phyloP scores from a whole-genome alignment of 2,113 vertebrate species.

The Edolisoma coerulescens region DNA sequence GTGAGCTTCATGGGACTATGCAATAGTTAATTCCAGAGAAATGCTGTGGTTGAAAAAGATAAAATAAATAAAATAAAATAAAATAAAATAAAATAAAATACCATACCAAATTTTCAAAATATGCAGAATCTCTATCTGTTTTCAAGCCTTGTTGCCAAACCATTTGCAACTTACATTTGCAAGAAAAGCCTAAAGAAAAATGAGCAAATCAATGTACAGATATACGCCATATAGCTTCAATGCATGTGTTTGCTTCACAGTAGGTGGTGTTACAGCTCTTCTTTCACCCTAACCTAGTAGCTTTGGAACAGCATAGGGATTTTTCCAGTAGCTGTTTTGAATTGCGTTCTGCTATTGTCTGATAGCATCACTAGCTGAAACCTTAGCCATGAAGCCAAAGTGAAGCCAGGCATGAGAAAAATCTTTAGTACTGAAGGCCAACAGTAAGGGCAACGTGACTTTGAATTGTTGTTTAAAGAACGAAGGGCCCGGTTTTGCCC shows the following conservation, averaged over 20 bases:
- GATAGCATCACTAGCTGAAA: slow-evolving; percentile 46
- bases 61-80: background rate
- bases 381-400: slow-evolving; percentile 36
- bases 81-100: background rate
- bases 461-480: background rate
- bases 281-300: background rate
- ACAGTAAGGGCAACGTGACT: slow-evolving; percentile 23
- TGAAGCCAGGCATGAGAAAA: slow-evolving; percentile 42
- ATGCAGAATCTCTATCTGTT: background rate
- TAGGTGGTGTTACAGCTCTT: background rate
- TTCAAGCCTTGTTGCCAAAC: background rate
- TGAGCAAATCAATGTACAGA: background rate
- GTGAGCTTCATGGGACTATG: background rate
- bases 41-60: background rate
- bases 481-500: background rate
- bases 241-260: background rate
- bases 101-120: background rate
- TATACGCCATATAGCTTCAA: background rate
- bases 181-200: background rate
- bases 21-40: background rate
- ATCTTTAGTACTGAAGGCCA: background rate
- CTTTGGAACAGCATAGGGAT: background rate
- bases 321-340: slow-evolving; percentile 31
- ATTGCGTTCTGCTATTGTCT: background rate
- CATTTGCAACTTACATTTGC: background rate